Percentiles rank a stretch among this genome's conserved stretches.
These are phyloP conservation scores for Eulemur rufifrons DNA, from an alignment of 2,113 vertebrate species.

Conservation along the genomic window DNA sequence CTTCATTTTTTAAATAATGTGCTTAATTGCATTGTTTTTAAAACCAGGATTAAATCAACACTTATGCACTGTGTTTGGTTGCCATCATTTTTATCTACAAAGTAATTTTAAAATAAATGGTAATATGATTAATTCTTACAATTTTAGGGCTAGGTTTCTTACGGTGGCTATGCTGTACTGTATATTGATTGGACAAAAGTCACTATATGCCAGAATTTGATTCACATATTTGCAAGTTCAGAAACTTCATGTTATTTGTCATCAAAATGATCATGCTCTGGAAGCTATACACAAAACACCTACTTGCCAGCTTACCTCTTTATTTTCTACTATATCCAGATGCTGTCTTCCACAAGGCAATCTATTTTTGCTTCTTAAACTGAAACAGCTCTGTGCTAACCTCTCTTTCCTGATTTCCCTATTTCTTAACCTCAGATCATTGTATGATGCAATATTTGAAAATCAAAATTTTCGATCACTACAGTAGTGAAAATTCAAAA, in stretches of 20 bases:
- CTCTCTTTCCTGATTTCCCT: neutral
- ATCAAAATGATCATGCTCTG: neutral
- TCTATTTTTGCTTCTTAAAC: neutral
- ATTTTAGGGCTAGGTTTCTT: neutral
- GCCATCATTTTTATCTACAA: neutral
- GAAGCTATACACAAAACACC: neutral
- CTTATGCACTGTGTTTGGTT: neutral
- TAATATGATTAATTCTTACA: neutral
- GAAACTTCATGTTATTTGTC: neutral
- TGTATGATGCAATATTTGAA: neutral
- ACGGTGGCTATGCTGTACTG: neutral
- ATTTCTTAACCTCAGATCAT: neutral
- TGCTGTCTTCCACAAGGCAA: neutral
- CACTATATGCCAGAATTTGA: neutral
- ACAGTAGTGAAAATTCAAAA: neutral
- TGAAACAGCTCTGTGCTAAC: neutral
- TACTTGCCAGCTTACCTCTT: neutral
- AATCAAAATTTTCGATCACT: too few relatives aligned
- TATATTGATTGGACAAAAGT: neutral
- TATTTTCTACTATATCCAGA: neutral
- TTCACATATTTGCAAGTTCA: neutral
- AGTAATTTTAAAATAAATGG: neutral
- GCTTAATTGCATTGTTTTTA: neutral
- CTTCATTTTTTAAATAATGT: neutral
- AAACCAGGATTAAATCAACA: neutral